Evolutionary conservation across 2,888 invertebrate genomes (phyloP).

Genomic region (Campoplex nolae): DNA sequence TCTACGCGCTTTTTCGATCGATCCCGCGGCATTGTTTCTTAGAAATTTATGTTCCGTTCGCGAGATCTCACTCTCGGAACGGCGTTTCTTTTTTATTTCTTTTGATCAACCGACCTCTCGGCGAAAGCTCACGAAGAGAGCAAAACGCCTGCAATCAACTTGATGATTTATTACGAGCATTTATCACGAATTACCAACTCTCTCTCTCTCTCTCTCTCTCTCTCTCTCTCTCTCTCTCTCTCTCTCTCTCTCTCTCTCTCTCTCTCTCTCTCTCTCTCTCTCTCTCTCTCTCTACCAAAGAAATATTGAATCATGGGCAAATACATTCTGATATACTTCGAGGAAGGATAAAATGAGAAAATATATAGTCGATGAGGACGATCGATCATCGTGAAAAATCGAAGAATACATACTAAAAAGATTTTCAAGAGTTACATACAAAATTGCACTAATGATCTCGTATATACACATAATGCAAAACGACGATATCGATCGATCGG

Average conservation of each 20-base stretch:
- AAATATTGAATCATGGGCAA: slow-evolving; percentile 47
- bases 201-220: slow-evolving; percentile 5
- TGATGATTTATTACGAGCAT: slow-evolving; percentile 56
- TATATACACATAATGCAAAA: slow-evolving; percentile 10
- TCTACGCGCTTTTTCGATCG: background rate
- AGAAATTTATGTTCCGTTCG: background rate
- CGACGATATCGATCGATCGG: slow-evolving; percentile 33
- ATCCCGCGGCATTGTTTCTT: background rate
- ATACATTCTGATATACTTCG: slow-evolving; percentile 41
- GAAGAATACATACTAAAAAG: slow-evolving; percentile 17
- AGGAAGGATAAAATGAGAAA: slow-evolving; percentile 14
- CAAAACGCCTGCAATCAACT: slow-evolving; percentile 44
- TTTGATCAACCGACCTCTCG: slow-evolving; percentile 9
- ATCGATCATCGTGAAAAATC: slow-evolving; percentile 55
- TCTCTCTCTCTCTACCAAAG: background rate
- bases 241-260: background rate
- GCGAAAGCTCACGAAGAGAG: slow-evolving; percentile 35
- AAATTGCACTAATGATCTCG: slow-evolving; percentile 55
- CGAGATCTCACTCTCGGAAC: slow-evolving; percentile 11
- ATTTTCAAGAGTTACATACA: slow-evolving; percentile 10
- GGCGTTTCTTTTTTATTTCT: slow-evolving; percentile 10
- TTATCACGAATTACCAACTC: slow-evolving; percentile 52
- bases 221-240: no score
- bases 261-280: slow-evolving; percentile 3
- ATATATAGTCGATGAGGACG: background rate